Evolutionary conservation across 2,888 invertebrate genomes (phyloP).

Genomic region (Diabrotica balteata): DNA sequence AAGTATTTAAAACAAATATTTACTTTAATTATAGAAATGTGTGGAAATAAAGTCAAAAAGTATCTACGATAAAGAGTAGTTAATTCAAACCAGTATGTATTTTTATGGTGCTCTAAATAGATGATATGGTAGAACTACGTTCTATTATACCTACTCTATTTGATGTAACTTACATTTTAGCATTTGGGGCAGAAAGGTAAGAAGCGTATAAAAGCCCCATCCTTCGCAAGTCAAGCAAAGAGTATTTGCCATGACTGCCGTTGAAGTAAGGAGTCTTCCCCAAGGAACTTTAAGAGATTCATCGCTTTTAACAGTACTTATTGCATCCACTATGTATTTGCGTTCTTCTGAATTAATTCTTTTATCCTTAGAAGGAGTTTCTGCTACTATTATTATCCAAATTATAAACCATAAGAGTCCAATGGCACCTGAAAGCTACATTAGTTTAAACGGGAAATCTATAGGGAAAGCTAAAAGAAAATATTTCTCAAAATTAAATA

Average conservation of each 20-base stretch:
- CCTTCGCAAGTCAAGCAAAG: conserved; percentile 86
- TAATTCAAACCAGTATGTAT: too few relatives aligned
- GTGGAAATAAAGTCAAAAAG: too few relatives aligned
- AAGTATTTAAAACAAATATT: too few relatives aligned
- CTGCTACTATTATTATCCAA: conserved; percentile 76
- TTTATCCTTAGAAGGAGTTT: conserved; percentile 77
- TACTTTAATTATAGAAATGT: too few relatives aligned
- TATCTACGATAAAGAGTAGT: too few relatives aligned
- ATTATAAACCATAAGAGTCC: conserved; percentile 75
- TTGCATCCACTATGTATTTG: conserved; percentile 72
- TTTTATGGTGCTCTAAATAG: too few relatives aligned
- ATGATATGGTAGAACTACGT: too few relatives aligned
- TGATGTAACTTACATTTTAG: conserved; percentile 31
- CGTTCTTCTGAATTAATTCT: conserved; percentile 75
- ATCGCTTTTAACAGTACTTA: conserved; percentile 54
- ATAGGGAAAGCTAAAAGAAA: not conserved
- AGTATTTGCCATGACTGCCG: conserved; percentile 83
- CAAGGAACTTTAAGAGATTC: conserved; percentile 73
- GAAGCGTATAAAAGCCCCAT: conserved; percentile 88
- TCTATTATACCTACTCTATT: too few relatives aligned
- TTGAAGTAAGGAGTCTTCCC: conserved; percentile 75
- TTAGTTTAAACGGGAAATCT: not conserved
- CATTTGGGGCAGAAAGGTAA: conserved; percentile 33
- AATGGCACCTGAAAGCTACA: conserved; percentile 62
- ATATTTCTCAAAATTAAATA: not conserved